Evolutionary conservation across 2,113 vertebrate genomes (phyloP), one percentile per base, ranked within the genome.

Genomic region (Neogale vison): DNA sequence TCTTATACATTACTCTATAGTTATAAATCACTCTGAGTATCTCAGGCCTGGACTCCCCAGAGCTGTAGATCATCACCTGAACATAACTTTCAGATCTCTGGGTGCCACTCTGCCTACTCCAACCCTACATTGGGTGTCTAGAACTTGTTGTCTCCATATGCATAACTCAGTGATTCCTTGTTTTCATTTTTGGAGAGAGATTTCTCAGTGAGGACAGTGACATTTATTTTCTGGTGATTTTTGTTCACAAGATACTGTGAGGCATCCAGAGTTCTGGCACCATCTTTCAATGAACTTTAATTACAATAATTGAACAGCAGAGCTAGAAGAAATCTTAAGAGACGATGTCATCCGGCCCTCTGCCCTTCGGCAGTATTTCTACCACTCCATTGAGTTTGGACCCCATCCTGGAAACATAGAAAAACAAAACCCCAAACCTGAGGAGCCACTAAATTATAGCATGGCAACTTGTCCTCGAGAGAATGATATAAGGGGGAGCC

Each of bases 11-110:
- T 87, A 94, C 88, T 98, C 96, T 97, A 71, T 3, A 0, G 87
- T 91, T 93, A 74, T 97, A 98, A 98, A 96, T 98, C 97, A 88
- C 76, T 39, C 80, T 4, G 87, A 95, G 77, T 93, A 89, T 71
- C 45, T 88, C 69, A 9, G 52, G 26, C 88, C 86, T 97, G 94
- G 97, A 96, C 77, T 47, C 61, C 93, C 88, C 20, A 83, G 86
- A 79, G 45, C 61, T 79, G 17, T 88, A 98, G 98, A 72, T 98
- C 85, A 98, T 92, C 93, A 95, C 79, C 36, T 79, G 81, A 94
- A 95, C 63, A 95, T 94, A 96, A 97, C 97, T 97, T 82, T 98
- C 77, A 93, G 52, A 87, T 93, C 97, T 93, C 96, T 1, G 0
- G 63, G 57, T 71, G 11, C 91, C 93, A 23, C 8, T 3, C 26